phyloP scores from a whole-genome alignment of 1,140 invertebrate species.

The Radopholus similis region DNA sequence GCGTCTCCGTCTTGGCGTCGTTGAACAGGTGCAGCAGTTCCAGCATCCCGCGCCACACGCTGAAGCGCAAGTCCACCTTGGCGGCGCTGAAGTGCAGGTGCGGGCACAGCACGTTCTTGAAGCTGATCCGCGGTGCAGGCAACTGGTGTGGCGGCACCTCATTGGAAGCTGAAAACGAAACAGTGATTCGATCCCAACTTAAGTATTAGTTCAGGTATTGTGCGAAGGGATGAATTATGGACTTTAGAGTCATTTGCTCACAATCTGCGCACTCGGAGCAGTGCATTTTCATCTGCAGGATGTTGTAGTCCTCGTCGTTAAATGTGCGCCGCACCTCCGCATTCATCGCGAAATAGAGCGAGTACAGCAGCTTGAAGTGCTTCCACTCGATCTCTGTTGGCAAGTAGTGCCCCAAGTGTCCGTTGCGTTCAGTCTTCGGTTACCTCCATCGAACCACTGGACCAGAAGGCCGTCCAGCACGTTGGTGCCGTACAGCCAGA shows the following conservation, averaged over 20 bases:
- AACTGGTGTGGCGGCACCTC: too few relatives aligned
- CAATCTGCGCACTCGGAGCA: conserved; percentile 50
- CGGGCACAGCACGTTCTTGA: conserved; percentile 56
- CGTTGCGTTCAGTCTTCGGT: conserved; percentile 10
- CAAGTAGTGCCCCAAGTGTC: neutral
- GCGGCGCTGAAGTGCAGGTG: conserved; percentile 40
- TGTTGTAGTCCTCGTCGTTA: conserved; percentile 50
- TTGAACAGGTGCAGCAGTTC: conserved; percentile 45
- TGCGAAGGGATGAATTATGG: neutral
- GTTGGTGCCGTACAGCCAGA: conserved; percentile 59
- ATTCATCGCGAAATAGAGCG: conserved; percentile 58
- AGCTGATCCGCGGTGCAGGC: conserved; percentile 30
- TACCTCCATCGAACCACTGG: conserved; percentile 55
- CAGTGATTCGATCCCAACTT: too few relatives aligned
- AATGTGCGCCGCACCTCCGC: conserved; percentile 52
- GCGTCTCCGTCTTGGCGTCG: conserved; percentile 43
- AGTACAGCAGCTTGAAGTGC: conserved; percentile 55
- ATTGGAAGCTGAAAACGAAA: too few relatives aligned
- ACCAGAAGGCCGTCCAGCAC: conserved; percentile 53
- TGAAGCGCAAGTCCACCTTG: conserved; percentile 41
- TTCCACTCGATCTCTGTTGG: conserved; percentile 54
- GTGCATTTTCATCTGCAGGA: conserved; percentile 53
- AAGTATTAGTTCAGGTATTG: neutral
- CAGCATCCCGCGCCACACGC: conserved; percentile 48
- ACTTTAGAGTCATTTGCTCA: conserved; percentile 3